Evolutionary conservation across 35 echinoderm and acorn worm genomes (phyloP).

Genomic region (Lytechinus variegatus): DNA sequence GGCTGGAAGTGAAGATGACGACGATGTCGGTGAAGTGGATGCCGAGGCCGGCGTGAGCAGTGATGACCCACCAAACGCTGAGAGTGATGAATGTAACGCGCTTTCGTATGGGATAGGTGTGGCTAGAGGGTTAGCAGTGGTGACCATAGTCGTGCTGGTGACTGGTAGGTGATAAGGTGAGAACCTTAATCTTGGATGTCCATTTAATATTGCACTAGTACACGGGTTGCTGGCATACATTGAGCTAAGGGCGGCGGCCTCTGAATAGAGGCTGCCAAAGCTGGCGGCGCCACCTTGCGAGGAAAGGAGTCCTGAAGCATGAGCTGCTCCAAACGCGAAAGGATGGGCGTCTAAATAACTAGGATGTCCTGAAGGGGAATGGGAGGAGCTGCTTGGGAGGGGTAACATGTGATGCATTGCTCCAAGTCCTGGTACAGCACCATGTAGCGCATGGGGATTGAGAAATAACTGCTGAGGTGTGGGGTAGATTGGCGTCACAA

Average conservation of each 20-base stretch:
- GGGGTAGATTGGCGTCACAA: constrained; percentile 83
- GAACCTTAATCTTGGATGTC: constrained; percentile 92
- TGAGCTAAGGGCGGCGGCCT: constrained; percentile 74
- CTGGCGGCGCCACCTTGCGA: constrained; percentile 42
- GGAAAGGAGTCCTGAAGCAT: constrained; percentile 61
- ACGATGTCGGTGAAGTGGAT: constrained; percentile 53
- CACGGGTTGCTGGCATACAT: constrained; percentile 85
- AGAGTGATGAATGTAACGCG: constrained; percentile 59
- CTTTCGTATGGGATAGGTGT: constrained; percentile 85
- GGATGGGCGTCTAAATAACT: constrained; percentile 74
- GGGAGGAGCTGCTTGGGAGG: constrained; percentile 70
- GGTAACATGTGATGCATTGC: constrained; percentile 85
- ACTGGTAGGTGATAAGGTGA: constrained; percentile 85
- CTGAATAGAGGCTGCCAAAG: constrained; percentile 71
- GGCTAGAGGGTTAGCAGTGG: constrained; percentile 79
- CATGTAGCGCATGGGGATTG: constrained; percentile 66
- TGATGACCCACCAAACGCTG: constrained; percentile 39
- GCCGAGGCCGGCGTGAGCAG: constrained; percentile 48
- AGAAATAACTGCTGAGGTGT: constrained; percentile 89
- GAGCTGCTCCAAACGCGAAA: constrained; percentile 63
- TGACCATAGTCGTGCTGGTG: constrained; percentile 78
- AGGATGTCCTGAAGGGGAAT: constrained; percentile 64
- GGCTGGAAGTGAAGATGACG: constrained; percentile 75
- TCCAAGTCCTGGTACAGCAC: constrained; percentile 69
- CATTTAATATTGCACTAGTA: constrained; percentile 99